Evolutionary conservation across 2,888 invertebrate species (phyloP), one percentile per base, ranked within the genome.

Genomic region (Acrobasis repandana): DNA sequence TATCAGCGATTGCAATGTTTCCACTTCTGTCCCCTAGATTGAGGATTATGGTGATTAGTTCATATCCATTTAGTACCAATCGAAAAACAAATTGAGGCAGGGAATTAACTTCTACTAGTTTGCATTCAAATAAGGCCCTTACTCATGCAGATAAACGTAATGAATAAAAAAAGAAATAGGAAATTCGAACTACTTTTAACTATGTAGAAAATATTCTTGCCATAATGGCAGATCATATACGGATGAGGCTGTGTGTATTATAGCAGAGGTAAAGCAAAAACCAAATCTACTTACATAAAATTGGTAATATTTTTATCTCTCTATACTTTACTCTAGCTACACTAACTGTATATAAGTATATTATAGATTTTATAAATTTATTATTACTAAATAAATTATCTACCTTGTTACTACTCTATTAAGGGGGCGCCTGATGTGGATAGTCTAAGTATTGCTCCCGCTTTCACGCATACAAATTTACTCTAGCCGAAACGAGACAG

Each of bases 1-100:
- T 84, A 85, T 87, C 83, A 83, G 82, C 82, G 78, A 81, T 82
- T 80, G 80, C 82, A 79, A 75, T 76, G 78, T 83, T 80, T 77
- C 79, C 75, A 76, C 76, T 75, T 72, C 70, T 79, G 80, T 73
- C 78, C 75, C 75, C 75, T 79, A 79, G 76, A 73, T 75, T 76
- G 68, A 74, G 73, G 74, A 74, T 77, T 77, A 75, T 79, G 67
- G 68, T 75, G 74, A 76, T 76, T 73, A 71, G 69, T 64, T 66
- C 61, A 67, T 66, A 65, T 64, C 67, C 66, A 72, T 69, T 71
- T 67, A 66, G 62, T 46, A 60, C 52, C 60, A 52, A 60, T 52
- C 52, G 43, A 43, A 60, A 33, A 60, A 60, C 60, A 60, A 60
- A 60, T 60, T 60, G 52, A 9, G 16, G 46, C 38, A 46, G 52